Percentiles rank a stretch among this genome's conserved stretches.
Evolutionary conservation across 1,140 invertebrate species (phyloP).

Genomic region (Meloidogyne chitwoodi): DNA sequence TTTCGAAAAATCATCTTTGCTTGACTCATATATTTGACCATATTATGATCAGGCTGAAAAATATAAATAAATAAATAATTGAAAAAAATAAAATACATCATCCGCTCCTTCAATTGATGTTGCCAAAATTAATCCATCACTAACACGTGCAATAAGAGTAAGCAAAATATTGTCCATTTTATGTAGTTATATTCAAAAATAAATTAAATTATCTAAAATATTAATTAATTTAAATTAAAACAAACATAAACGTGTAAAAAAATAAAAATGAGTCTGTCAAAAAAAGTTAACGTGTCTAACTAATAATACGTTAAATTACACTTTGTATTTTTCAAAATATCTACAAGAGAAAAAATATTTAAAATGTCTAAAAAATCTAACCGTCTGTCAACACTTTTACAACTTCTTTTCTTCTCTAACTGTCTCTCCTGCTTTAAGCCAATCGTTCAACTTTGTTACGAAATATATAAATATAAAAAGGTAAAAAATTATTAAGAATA

Average conservation of each 20-base stretch:
- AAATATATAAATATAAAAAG: too few species aligned
- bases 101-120: constrained; percentile 97
- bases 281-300: too few species aligned
- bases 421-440: too few species aligned
- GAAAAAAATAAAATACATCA: constrained; percentile 69
- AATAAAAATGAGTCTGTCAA: too few species aligned
- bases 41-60: constrained; percentile 53
- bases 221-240: neutral
- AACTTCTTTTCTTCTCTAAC: too few species aligned
- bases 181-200: too few species aligned
- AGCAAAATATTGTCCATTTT: constrained; percentile 65
- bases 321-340: neutral
- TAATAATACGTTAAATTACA: neutral
- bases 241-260: too few species aligned
- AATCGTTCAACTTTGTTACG: too few species aligned
- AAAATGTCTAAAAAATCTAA: neutral
- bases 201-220: neutral
- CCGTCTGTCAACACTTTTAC: too few species aligned
- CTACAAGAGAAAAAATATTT: neutral
- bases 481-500: too few species aligned
- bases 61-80: neutral
- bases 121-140: constrained; percentile 87
- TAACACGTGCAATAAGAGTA: constrained; percentile 90
- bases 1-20: constrained; percentile 98
- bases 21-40: constrained; percentile 94